Conservation (phyloP, 2,113 vertebrate species). For the Lepidothrix coronata region DNA sequence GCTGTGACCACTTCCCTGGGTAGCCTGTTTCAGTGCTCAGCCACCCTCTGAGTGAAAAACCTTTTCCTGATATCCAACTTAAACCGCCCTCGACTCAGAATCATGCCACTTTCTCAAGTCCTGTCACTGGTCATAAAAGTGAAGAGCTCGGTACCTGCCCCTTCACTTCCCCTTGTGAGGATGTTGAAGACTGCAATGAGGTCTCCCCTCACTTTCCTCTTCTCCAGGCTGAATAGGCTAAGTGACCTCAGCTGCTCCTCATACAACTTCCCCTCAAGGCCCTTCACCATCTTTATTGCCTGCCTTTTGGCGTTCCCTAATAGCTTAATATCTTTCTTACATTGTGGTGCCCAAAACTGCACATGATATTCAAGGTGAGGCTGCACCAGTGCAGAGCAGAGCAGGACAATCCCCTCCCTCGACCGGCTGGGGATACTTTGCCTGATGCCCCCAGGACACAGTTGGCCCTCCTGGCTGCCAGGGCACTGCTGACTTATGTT, state of each 20-base stretch:
- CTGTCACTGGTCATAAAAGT: neutral
- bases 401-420: neutral
- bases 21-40: neutral
- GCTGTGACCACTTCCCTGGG: neutral
- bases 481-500: accelerated
- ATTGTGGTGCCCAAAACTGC: neutral
- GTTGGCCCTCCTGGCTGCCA: neutral
- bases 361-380: neutral
- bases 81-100: neutral
- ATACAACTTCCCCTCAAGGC: accelerated
- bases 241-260: neutral
- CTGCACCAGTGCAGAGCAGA: accelerated
- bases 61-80: neutral
- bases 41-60: neutral
- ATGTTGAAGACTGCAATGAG: neutral
- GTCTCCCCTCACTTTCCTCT: neutral
- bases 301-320: accelerated
- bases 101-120: neutral
- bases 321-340: accelerated
- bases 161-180: accelerated
- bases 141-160: neutral
- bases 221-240: neutral
- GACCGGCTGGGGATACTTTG: accelerated
- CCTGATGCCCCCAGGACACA: accelerated
- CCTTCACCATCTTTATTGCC: accelerated